Evolutionary conservation across 1,140 invertebrate genomes (phyloP).

Genomic region (Leptonema lineaticorne): DNA sequence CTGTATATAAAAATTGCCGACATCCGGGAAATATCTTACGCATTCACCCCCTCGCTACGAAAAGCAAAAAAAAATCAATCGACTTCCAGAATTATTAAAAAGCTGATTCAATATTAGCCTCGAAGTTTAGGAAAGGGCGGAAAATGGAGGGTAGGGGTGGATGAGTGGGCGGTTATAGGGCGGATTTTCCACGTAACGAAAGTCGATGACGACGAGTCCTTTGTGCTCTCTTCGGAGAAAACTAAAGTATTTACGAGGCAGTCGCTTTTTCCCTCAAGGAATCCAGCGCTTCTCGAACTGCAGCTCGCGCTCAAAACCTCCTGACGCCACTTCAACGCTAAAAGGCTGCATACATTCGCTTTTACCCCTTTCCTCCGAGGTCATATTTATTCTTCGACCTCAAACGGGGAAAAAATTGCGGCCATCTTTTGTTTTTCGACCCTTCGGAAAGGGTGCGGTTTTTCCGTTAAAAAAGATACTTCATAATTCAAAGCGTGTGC

Average conservation of each 20-base stretch:
- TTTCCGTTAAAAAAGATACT: too few relatives aligned
- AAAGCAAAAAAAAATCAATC: slow-evolving; percentile 33
- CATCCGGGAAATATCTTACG: slow-evolving; percentile 18
- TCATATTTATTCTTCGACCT: too few relatives aligned
- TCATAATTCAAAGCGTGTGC: too few relatives aligned
- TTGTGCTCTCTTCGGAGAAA: slow-evolving; percentile 10
- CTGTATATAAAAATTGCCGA: neutral
- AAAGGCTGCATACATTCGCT: too few relatives aligned
- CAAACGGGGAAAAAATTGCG: too few relatives aligned
- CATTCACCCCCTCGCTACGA: slow-evolving; percentile 11
- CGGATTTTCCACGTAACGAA: neutral
- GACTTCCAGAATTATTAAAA: slow-evolving; percentile 30
- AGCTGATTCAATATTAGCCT: slow-evolving; percentile 33
- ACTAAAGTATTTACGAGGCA: slow-evolving; percentile 30
- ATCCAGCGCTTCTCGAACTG: slow-evolving; percentile 5
- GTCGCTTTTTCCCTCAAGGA: slow-evolving; percentile 9
- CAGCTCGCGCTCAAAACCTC: too few relatives aligned
- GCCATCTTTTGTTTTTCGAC: too few relatives aligned
- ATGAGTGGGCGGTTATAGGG: neutral
- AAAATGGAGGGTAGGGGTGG: neutral
- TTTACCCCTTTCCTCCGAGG: too few relatives aligned
- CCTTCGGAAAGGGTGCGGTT: too few relatives aligned
- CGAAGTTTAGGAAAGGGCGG: too few relatives aligned
- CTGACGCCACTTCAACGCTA: too few relatives aligned
- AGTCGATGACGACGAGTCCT: slow-evolving; percentile 6